Percentiles rank a stretch among this genome's conserved stretches.
Evolutionary conservation across 1,140 invertebrate species (phyloP).

Genomic region (Tetragnatha versicolor): DNA sequence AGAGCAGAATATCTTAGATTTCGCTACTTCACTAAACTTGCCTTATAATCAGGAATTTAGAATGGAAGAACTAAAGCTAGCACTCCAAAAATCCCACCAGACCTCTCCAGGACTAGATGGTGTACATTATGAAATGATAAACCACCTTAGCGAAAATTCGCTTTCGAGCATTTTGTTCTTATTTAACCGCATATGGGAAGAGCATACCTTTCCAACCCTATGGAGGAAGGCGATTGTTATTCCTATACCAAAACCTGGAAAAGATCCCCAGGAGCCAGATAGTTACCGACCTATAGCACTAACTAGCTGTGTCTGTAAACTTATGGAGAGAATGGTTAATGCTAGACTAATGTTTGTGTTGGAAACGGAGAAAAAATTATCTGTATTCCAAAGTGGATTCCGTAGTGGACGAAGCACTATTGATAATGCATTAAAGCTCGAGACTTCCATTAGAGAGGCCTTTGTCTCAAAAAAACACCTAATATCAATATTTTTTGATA

Average conservation of each 20-base stretch:
- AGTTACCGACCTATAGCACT: conserved; percentile 54
- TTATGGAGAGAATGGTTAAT: conserved; percentile 52
- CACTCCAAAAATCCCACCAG: too few relatives aligned
- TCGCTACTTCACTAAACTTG: background rate
- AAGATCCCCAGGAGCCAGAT: conserved; percentile 6
- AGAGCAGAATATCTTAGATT: background rate
- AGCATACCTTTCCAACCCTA: conserved; percentile 3
- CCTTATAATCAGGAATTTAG: background rate
- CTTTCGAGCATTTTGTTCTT: background rate
- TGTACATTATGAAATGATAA: background rate
- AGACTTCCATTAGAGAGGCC: conserved; percentile 59
- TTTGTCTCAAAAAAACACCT: conserved; percentile 61
- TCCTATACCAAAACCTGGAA: conserved; percentile 50
- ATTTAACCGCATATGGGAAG: background rate
- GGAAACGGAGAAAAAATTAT: conserved; percentile 40
- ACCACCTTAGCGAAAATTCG: background rate
- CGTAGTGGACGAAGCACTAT: conserved; percentile 60
- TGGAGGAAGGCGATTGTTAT: conserved; percentile 51
- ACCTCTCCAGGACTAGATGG: background rate
- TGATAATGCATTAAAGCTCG: conserved; percentile 61
- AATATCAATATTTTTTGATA: conserved; percentile 62
- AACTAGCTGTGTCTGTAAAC: conserved; percentile 32
- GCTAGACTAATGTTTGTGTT: conserved; percentile 12
- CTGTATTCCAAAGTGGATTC: conserved; percentile 58
- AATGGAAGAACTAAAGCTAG: background rate